These are phyloP conservation scores for Oceanodroma leucorhoa DNA, from an alignment of 2,797 vertebrate genomes.

Conservation along the genomic window DNA sequence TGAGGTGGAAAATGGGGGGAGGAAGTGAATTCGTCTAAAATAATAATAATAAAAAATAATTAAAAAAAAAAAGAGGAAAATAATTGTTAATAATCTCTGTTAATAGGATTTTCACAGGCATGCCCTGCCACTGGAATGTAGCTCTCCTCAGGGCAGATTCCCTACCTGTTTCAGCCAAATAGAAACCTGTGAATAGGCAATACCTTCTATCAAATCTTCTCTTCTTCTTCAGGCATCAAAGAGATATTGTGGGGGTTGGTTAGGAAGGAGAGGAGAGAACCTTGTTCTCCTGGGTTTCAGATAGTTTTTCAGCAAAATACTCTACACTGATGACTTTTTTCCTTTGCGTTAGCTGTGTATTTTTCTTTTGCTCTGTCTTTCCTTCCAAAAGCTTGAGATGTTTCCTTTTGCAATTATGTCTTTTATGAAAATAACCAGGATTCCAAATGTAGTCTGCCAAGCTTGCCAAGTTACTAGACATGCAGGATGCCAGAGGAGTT, in stretches of 20 bases:
- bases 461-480: background rate
- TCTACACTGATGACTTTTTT: background rate
- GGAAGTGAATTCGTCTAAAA: background rate
- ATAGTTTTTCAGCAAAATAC: background rate
- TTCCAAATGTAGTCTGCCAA: slow-evolving; percentile 5
- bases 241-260: accelerated
- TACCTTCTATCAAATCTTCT: background rate
- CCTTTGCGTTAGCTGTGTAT: background rate
- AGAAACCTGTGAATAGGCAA: background rate
- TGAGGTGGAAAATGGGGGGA: background rate
- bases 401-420: slow-evolving; percentile 9
- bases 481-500: background rate
- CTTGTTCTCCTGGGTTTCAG: background rate
- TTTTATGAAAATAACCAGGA: slow-evolving; percentile 2
- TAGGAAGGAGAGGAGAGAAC: background rate
- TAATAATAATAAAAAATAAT: background rate
- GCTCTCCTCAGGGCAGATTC: background rate
- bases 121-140: accelerated
- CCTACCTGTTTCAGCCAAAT: background rate
- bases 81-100: background rate
- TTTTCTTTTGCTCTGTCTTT: slow-evolving; percentile 11
- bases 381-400: background rate
- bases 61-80: background rate
- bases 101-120: background rate
- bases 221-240: background rate